Conservation (phyloP, 2,797 vertebrate genomes). For the Spheniscus humboldti region DNA sequence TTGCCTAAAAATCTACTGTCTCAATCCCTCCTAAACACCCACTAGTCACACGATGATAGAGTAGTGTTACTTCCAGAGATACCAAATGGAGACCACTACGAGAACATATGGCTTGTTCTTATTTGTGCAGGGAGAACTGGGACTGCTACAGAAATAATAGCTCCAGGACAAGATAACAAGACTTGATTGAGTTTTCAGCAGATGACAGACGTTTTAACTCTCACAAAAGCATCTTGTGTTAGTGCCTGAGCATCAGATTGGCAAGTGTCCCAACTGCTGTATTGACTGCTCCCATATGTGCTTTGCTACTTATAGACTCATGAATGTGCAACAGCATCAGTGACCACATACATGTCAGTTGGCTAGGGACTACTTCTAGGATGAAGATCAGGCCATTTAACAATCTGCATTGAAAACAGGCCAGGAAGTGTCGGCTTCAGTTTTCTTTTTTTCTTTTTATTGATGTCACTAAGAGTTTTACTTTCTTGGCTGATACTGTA, state of each 20-base stretch:
- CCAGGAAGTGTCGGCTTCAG: neutral
- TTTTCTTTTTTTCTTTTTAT: neutral
- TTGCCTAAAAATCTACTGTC: neutral
- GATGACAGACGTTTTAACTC: neutral
- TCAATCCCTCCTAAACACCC: neutral
- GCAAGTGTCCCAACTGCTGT: neutral
- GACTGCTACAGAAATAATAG: neutral
- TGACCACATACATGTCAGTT: neutral
- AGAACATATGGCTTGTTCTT: neutral
- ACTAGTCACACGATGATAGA: neutral
- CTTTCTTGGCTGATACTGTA: neutral
- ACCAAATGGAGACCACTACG: neutral
- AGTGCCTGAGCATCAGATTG: neutral
- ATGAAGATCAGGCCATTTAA: neutral
- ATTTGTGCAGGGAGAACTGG: neutral
- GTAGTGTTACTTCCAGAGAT: neutral
- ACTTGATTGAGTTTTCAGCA: neutral
- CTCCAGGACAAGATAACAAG: neutral
- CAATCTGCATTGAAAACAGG: neutral
- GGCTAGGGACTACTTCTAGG: neutral
- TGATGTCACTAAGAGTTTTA: neutral
- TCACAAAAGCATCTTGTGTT: neutral
- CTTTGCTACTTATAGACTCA: neutral
- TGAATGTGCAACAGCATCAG: rapidly evolving
- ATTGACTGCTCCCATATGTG: neutral